phyloP scores from a whole-genome alignment of 2,797 vertebrate species.

The Myotis planiceps region DNA sequence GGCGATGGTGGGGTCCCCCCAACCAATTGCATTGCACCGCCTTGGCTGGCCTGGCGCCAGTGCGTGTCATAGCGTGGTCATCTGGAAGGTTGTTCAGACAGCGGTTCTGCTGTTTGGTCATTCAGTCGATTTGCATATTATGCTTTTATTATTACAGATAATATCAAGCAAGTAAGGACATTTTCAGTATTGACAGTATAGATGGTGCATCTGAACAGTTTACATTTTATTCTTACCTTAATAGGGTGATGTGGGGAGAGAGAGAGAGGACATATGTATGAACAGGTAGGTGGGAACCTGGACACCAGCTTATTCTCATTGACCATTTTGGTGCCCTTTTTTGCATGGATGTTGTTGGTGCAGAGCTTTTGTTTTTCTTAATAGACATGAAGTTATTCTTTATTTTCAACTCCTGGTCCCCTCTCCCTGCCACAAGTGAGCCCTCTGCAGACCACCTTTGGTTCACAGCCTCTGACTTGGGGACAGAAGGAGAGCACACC shows the following conservation, averaged over 20 bases:
- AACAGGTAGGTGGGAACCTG: not conserved
- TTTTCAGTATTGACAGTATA: not conserved
- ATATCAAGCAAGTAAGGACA: not conserved
- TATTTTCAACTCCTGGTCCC: not conserved
- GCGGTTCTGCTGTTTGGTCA: too few species aligned
- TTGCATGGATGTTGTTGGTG: not conserved
- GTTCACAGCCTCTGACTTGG: conserved; percentile 14
- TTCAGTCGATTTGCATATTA: too few species aligned
- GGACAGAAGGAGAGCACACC: conserved; percentile 66
- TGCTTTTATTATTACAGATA: too few species aligned
- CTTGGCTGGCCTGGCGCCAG: too few species aligned
- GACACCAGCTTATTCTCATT: not conserved
- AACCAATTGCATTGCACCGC: too few species aligned
- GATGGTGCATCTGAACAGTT: not conserved
- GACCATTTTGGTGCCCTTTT: not conserved
- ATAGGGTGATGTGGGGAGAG: not conserved
- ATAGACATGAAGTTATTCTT: not conserved
- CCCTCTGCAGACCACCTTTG: not conserved
- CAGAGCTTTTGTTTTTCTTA: not conserved
- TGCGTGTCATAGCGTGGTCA: too few species aligned
- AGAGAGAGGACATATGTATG: not conserved
- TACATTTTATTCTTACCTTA: not conserved
- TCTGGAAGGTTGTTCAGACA: too few species aligned
- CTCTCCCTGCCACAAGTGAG: not conserved
- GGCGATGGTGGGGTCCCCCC: too few species aligned